Percentiles rank a stretch among this genome's conserved stretches.
Evolutionary conservation across 2,888 invertebrate species (phyloP).

Genomic region (Hoplodrina blanda): DNA sequence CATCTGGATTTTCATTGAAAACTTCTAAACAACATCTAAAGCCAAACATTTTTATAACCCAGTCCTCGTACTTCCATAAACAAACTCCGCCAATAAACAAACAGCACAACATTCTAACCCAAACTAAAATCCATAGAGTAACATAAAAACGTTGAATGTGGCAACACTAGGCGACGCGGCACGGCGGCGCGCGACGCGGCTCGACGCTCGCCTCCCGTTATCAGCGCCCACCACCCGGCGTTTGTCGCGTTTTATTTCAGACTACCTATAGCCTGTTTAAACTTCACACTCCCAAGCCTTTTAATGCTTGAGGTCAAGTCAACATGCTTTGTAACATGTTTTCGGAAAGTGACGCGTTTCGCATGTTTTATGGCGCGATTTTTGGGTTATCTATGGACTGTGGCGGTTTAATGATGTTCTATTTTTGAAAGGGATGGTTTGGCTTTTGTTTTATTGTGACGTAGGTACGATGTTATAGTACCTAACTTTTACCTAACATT

Average conservation of each 20-base stretch:
- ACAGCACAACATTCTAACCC: slow-evolving; percentile 55
- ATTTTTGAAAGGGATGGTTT: slow-evolving; percentile 17
- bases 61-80: slow-evolving; percentile 34
- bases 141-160: slow-evolving; percentile 57
- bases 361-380: slow-evolving; percentile 55
- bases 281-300: slow-evolving; percentile 69
- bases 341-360: slow-evolving; percentile 60
- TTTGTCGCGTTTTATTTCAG: slow-evolving; percentile 76
- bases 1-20: background rate
- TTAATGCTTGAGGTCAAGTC: slow-evolving; percentile 71
- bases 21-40: slow-evolving; percentile 9
- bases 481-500: too few relatives aligned
- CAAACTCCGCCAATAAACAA: slow-evolving; percentile 45
- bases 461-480: background rate
- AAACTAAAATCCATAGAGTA: slow-evolving; percentile 57
- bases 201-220: slow-evolving; percentile 65
- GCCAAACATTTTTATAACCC: slow-evolving; percentile 31
- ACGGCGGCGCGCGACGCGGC: slow-evolving; percentile 54
- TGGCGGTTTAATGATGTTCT: slow-evolving; percentile 14
- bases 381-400: slow-evolving; percentile 36
- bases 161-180: slow-evolving; percentile 57
- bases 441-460: slow-evolving; percentile 6
- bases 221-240: slow-evolving; percentile 73
- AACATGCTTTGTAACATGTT: slow-evolving; percentile 66
- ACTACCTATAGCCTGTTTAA: slow-evolving; percentile 69